Evolutionary conservation across 2,888 invertebrate species (phyloP), one percentile per base, ranked within the genome.

Genomic region (Amblyjoppa fuscipennis): DNA sequence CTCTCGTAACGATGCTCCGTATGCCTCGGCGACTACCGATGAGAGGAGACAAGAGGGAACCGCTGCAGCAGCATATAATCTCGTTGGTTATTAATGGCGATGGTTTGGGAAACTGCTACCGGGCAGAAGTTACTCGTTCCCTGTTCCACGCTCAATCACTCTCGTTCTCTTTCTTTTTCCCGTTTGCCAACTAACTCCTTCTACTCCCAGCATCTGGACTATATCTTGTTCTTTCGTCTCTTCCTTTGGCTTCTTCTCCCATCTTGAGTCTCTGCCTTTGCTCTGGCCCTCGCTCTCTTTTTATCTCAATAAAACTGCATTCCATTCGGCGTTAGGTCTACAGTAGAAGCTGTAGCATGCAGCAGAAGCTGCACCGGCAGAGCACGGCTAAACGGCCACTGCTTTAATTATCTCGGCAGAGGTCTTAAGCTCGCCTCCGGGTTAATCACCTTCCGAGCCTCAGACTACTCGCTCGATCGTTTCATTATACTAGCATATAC

Each of bases 21-120:
- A 87, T 77, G 75, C 79, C 69, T 66, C 81, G 56, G 25, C 66
- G 86, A 83, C 61, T 74, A 71, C 84, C 86, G 76, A 66, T 79
- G 85, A 82, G 87, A 85, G 86, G 88, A 88, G 84, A 81, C 87
- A 89, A 83, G 88, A 87, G 83, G 79, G 83, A 87, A 84, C 88
- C 89, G 87, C 87, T 84, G 87, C 89, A 91, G 90, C 93, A 93
- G 92, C 93, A 90, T 93, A 93, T 93, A 94, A 94, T 94, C 94
- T 93, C 90, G 91, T 87, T 91, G 91, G 93, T 94, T 94, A 94
- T 94, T 94, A 94, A 94, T 94, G 93, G 92, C 93, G 92, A 92
- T 92, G 93, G 93, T 93, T 94, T 94, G 92, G 93, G 93, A 94
- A 93, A 94, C 92, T 93, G 94, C 94, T 93, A 94, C 93, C 93